Base-by-base conservation (phyloP, 2,888 invertebrate genomes). In the Ctenicera cuprea region DNA sequence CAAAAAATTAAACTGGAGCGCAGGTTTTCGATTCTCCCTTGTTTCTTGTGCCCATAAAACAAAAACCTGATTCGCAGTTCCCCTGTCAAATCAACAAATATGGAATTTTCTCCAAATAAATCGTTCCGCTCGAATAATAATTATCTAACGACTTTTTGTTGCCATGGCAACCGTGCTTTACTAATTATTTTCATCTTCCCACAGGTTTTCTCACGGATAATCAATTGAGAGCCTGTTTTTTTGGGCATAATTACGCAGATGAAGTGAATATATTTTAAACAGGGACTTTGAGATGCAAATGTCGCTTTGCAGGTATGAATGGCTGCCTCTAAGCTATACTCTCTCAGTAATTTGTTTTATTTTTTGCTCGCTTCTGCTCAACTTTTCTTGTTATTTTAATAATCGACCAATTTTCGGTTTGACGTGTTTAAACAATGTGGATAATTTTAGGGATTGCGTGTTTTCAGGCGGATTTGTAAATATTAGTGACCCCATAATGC, bases 121-220 rank as follows among this genome's bases (percentile, higher is more conserved):
- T 63, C 52, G 72, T 73, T 63, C 41, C 68, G 68, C 45, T 64
- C 50, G 62, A 64, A 41, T 61, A 64, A 41, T 61, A 57, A 38
- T 45, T 18, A 22, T 37, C 33, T 59, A 57, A 57, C 20, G 48
- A 14, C 20, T 70, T 66, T 74, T 66, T 74, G 45, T 67, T 14
- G 33, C 45, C 37, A 37, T 63, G 18, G 63, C 65, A 61, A 61
- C 57, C 65, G 69, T 73, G 73, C 69, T 48, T 65, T 61, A 63
- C 73, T 70, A 74, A 74, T 70, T 74, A 70, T 70, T 73, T 71
- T 52, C 50, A 57, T 43, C 70, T 62, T 67, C 74, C 59, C 54
- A 70, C 71, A 70, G 50, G 43, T 65, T 70, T 65, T 67, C 66
- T 65, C 66, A 71, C 74, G 70, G 52, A 74, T 71, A 73, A 73